Percentiles rank a stretch among this genome's conserved stretches.
Conservation (phyloP, 1,140 invertebrate genomes). For the Adelges cooleyi region DNA sequence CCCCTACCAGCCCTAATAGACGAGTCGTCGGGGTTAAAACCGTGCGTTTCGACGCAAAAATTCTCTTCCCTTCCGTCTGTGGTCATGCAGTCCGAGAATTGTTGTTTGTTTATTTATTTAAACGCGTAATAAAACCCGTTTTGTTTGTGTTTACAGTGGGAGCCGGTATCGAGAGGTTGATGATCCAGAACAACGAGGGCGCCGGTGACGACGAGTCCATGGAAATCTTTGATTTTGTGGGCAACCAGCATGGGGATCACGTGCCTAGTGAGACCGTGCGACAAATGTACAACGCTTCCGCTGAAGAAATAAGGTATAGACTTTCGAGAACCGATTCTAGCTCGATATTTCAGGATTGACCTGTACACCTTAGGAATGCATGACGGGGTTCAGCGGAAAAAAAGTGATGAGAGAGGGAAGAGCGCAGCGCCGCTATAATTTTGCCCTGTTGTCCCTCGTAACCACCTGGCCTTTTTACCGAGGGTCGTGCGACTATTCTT, state of each 20-base stretch:
- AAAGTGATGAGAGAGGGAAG: too few relatives aligned
- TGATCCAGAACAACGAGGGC: conserved; percentile 11
- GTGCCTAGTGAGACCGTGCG: conserved; percentile 6
- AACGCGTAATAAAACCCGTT: too few relatives aligned
- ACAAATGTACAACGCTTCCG: conserved; percentile 22
- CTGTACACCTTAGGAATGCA: conserved; percentile 5
- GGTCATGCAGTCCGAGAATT: too few relatives aligned
- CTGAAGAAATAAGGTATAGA: conserved; percentile 28
- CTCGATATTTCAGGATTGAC: not conserved
- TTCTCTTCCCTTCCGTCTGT: too few relatives aligned
- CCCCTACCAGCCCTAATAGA: too few relatives aligned
- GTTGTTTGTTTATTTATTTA: too few relatives aligned
- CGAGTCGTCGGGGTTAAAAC: too few relatives aligned
- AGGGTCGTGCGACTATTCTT: conserved; percentile 8
- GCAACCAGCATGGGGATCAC: not conserved
- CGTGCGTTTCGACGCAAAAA: too few relatives aligned
- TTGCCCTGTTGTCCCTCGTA: too few relatives aligned
- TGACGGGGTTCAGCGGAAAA: too few relatives aligned
- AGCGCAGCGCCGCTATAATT: too few relatives aligned
- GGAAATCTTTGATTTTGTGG: conserved; percentile 6
- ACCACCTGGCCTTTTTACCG: conserved; percentile 17
- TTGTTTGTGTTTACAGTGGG: conserved; percentile 3
- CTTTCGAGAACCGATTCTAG: too few relatives aligned
- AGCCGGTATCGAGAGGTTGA: conserved; percentile 16
- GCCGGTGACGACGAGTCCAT: not conserved